These are phyloP conservation scores for Phania funesta DNA, from an alignment of 2,888 invertebrate genomes.

Conservation along the genomic window DNA sequence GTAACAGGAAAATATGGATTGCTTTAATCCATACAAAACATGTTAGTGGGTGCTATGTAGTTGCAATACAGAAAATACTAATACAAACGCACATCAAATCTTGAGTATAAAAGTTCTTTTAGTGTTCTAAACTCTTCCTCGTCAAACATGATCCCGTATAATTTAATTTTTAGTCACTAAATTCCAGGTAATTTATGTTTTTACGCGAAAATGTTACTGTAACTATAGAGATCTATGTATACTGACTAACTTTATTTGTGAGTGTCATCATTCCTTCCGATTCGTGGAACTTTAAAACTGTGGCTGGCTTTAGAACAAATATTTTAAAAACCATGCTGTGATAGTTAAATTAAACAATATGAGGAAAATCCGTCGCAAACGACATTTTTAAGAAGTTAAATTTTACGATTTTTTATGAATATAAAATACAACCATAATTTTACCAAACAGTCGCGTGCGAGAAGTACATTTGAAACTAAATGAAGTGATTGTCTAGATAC, in stretches of 20 bases:
- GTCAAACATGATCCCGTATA: conserved; percentile 33
- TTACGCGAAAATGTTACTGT: conserved; percentile 61
- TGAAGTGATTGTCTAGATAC: no score
- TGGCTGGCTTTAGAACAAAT: no score
- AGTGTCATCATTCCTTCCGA: no score
- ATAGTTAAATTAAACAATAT: no score
- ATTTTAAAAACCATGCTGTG: background rate
- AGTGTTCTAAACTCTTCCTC: conserved; percentile 17
- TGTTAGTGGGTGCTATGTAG: background rate
- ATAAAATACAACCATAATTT: no score
- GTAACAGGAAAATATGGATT: background rate
- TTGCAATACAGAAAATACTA: background rate
- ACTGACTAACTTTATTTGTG: no score
- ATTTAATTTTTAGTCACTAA: conserved; percentile 56
- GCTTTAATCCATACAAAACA: background rate
- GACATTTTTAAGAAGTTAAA: no score
- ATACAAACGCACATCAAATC: conserved; percentile 8
- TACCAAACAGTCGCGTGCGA: no score
- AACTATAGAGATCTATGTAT: conserved; percentile 14
- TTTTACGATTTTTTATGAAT: no score
- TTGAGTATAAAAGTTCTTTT: conserved; percentile 17
- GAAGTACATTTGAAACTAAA: no score
- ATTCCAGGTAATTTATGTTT: conserved; percentile 60
- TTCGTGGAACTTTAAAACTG: no score
- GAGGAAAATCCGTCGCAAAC: no score